These are phyloP conservation scores for Cyclopterus lumpus DNA, from an alignment of 2,797 vertebrate species.

Conservation along the genomic window DNA sequence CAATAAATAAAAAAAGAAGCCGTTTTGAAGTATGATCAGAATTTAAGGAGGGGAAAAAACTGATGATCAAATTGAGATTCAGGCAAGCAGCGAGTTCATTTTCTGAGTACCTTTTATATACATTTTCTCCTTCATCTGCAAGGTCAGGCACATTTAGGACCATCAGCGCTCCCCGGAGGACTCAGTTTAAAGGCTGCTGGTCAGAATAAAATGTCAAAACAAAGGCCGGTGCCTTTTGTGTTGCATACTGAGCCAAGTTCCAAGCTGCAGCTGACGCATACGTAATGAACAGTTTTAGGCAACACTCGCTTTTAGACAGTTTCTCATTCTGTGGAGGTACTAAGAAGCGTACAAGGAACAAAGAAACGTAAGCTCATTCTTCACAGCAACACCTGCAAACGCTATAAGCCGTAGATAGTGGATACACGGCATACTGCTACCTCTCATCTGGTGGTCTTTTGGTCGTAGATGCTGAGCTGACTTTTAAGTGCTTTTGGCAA, in stretches of 20 bases:
- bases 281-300: conserved; percentile 42
- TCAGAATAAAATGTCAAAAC: conserved; percentile 43
- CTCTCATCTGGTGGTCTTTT: conserved; percentile 43
- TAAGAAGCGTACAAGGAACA: conserved; percentile 37
- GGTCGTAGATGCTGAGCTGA: conserved; percentile 26
- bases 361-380: conserved; percentile 50
- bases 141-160: not conserved
- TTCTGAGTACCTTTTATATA: not conserved
- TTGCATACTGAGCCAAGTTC: conserved; percentile 27
- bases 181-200: conserved; percentile 12
- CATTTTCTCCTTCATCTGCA: conserved; percentile 12
- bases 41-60: not conserved
- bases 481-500: conserved; percentile 17
- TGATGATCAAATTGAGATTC: not conserved
- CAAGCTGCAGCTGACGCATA: conserved; percentile 33
- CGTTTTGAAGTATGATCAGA: not conserved
- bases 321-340: conserved; percentile 37
- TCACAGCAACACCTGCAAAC: conserved; percentile 46
- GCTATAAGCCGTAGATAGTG: conserved; percentile 19
- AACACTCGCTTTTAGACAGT: conserved; percentile 25
- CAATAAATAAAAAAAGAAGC: not conserved
- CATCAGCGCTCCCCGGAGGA: conserved; percentile 39
- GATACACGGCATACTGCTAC: not conserved
- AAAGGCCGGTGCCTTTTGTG: conserved; percentile 34
- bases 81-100: not conserved